phyloP scores from a whole-genome alignment of 2,113 vertebrate species.

The Pterophyllum scalare region DNA sequence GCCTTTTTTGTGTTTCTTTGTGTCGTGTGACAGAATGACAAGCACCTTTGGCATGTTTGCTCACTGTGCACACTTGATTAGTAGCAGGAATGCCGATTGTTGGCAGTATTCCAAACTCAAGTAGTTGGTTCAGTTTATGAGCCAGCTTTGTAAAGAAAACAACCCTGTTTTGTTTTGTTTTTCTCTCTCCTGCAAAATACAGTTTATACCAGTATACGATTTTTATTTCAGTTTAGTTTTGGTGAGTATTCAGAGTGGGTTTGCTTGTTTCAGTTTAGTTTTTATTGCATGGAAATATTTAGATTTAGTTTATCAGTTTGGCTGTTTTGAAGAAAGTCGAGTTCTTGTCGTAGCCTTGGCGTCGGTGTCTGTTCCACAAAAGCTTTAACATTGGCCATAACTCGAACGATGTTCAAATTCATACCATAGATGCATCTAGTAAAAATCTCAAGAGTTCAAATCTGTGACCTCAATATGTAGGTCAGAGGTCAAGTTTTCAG shows the following conservation, averaged over 20 bases:
- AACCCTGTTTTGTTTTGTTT: not conserved
- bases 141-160: not conserved
- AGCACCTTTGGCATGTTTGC: conserved; percentile 26
- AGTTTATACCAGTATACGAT: not conserved
- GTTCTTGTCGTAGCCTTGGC: too few species aligned
- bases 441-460: too few species aligned
- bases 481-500: too few species aligned
- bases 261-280: not conserved
- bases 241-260: not conserved
- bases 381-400: too few species aligned
- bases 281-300: too few species aligned
- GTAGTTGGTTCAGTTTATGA: conserved; percentile 26
- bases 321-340: too few species aligned
- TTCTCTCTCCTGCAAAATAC: not conserved
- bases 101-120: not conserved
- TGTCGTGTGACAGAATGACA: conserved; percentile 10
- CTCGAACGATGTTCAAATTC: too few species aligned
- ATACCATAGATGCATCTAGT: too few species aligned
- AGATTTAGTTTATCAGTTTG: too few species aligned
- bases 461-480: too few species aligned
- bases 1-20: not conserved
- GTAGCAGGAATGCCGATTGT: conserved; percentile 33
- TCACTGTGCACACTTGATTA: not conserved
- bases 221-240: not conserved
- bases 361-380: too few species aligned